phyloP scores from a whole-genome alignment of 1,140 invertebrate species.

The Brachystomella parvula region DNA sequence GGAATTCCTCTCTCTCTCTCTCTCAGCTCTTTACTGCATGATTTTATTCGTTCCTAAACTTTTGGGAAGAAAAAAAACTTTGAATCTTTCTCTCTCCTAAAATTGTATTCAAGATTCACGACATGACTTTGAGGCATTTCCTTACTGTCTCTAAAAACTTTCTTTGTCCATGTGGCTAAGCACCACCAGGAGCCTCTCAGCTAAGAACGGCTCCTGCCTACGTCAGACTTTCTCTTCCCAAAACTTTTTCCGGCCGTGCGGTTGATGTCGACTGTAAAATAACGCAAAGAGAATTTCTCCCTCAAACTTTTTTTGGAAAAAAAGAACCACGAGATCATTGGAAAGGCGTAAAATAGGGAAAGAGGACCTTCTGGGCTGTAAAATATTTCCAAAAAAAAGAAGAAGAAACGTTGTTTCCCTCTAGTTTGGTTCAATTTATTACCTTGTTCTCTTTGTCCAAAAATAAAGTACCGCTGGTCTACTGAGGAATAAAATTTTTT shows the following conservation, averaged over 20 bases:
- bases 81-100: conserved; percentile 2
- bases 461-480: no score
- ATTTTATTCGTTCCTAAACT: conserved; percentile 3
- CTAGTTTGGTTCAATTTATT: neutral
- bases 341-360: neutral
- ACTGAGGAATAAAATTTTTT: no score
- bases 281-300: neutral
- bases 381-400: neutral
- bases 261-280: neutral
- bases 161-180: neutral
- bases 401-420: conserved; percentile 3
- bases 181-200: neutral
- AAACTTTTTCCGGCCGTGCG: neutral
- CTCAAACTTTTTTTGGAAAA: neutral
- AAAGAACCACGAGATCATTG: neutral
- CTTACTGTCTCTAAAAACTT: conserved; percentile 11
- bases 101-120: conserved; percentile 13
- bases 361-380: conserved; percentile 5
- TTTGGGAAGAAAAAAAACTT: conserved; percentile 2
- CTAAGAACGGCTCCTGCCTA: neutral
- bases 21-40: no score
- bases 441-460: neutral
- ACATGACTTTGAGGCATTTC: conserved; percentile 12
- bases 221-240: neutral
- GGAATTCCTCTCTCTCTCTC: neutral